A percentile compares a stretch with the other conserved stretches of the same genome.
Evolutionary conservation across 2,113 vertebrate species (phyloP).

Genomic region (Oreochromis aureus): DNA sequence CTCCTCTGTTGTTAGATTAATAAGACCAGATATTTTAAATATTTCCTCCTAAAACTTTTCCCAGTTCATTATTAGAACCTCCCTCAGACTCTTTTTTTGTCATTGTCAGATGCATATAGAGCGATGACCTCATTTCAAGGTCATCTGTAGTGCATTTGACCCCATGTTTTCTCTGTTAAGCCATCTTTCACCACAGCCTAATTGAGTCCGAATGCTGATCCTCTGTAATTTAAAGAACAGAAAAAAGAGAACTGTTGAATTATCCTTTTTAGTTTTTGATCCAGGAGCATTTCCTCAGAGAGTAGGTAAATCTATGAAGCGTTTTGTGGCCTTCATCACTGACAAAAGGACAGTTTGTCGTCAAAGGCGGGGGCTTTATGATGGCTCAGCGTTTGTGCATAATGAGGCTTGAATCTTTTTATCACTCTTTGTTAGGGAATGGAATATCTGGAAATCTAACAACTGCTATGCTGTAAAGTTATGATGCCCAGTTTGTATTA

Average conservation of each 20-base stretch:
- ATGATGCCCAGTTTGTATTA: background rate
- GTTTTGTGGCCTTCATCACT: slow-evolving; percentile 5
- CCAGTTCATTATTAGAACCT: background rate
- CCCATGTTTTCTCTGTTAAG: background rate
- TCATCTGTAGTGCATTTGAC: slow-evolving; percentile 5
- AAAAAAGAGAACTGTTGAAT: slow-evolving; percentile 22
- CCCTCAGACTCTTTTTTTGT: background rate
- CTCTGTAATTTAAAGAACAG: slow-evolving; percentile 28
- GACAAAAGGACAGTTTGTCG: slow-evolving; percentile 30
- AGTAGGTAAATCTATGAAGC: slow-evolving; percentile 13
- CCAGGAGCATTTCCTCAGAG: slow-evolving; percentile 22
- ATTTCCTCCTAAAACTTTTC: background rate
- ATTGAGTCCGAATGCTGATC: slow-evolving; percentile 6
- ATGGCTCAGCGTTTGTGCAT: background rate
- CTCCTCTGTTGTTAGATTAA: background rate
- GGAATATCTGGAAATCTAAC: background rate
- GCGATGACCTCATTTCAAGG: background rate
- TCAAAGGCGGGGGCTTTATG: slow-evolving; percentile 9
- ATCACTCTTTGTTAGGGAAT: background rate
- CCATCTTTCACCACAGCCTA: background rate
- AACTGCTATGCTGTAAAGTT: background rate
- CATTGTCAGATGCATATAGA: background rate
- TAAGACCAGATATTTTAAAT: background rate
- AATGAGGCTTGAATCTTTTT: background rate
- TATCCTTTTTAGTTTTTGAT: slow-evolving; percentile 13